A percentile compares a stretch with the other conserved stretches of the same genome.
Evolutionary conservation across 2,113 vertebrate genomes (phyloP).

Genomic region (Rhinichthys klamathensis): DNA sequence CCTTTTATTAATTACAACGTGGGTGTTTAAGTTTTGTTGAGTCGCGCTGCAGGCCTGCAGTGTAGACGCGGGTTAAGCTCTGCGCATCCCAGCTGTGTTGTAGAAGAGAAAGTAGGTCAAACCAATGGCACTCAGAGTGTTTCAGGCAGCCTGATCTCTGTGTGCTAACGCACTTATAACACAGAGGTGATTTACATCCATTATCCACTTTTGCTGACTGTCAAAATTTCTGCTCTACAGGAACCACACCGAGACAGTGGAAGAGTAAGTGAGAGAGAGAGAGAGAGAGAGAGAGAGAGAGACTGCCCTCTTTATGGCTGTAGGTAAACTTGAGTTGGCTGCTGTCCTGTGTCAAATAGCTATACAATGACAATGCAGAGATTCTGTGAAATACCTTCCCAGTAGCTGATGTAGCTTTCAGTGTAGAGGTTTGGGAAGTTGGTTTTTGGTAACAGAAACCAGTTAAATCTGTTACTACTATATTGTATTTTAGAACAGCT

Average conservation of each 20-base stretch:
- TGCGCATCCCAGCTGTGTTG: constrained; percentile 27
- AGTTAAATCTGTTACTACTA: not conserved
- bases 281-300: not conserved
- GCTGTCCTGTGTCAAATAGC: not conserved
- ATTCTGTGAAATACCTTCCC: constrained; percentile 6
- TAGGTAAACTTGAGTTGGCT: not conserved
- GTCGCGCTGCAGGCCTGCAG: not conserved
- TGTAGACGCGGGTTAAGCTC: not conserved
- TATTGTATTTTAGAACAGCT: no score
- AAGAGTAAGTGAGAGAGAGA: not conserved
- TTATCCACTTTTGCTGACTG: constrained; percentile 65
- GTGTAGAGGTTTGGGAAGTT: not conserved
- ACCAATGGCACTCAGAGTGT: constrained; percentile 12
- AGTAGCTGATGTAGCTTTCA: not conserved
- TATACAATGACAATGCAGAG: not conserved
- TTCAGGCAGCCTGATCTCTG: not conserved
- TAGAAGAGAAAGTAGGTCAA: constrained; percentile 55
- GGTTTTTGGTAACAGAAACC: not conserved
- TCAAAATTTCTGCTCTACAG: constrained; percentile 54
- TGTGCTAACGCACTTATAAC: constrained; percentile 36
- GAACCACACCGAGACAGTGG: not conserved
- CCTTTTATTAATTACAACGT: not conserved
- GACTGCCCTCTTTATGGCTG: constrained; percentile 3
- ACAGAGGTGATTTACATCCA: constrained; percentile 62
- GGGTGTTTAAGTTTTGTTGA: not conserved